phyloP scores from a whole-genome alignment of 2,888 invertebrate species.

The Drosophila niveifrons region DNA sequence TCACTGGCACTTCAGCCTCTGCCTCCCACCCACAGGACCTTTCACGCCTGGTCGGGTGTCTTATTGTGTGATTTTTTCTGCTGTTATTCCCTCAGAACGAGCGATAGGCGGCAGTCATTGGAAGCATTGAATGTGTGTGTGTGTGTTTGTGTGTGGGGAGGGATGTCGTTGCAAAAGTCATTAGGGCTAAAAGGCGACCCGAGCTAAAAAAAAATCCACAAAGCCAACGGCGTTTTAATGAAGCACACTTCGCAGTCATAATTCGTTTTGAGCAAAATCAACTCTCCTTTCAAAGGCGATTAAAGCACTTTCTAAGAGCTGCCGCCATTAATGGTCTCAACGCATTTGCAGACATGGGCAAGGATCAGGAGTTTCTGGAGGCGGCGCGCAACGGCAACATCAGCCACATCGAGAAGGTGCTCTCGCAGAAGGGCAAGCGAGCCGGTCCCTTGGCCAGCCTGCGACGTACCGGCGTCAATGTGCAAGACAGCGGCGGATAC shows the following conservation, averaged over 20 bases:
- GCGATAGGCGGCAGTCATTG: constrained; percentile 14
- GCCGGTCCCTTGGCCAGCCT: constrained; percentile 97
- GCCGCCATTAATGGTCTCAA: constrained; percentile 52
- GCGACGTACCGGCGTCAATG: constrained; percentile 95
- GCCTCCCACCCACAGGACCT: constrained; percentile 8
- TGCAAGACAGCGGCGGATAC: constrained; percentile 96
- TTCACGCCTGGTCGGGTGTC: constrained; percentile 24
- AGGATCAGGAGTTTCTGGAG: constrained; percentile 98
- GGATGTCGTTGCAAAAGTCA: constrained; percentile 63
- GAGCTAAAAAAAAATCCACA: constrained; percentile 51
- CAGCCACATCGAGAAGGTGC: constrained; percentile 94
- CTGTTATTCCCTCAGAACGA: constrained; percentile 36
- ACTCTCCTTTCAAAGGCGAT: constrained; percentile 51
- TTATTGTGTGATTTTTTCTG: constrained; percentile 52
- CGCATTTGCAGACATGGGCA: constrained; percentile 90
- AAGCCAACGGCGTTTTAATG: constrained; percentile 71
- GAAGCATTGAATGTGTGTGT: constrained; percentile 42
- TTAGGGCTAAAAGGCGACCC: constrained; percentile 68
- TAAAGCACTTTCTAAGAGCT: constrained; percentile 22
- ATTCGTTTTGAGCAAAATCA: constrained; percentile 68
- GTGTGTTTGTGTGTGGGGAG: neutral
- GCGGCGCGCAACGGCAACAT: constrained; percentile 97
- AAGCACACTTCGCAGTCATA: constrained; percentile 73
- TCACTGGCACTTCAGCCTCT: constrained; percentile 22
- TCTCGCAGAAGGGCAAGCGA: constrained; percentile 95